Evolutionary conservation across 1,140 invertebrate genomes (phyloP), one percentile per base, ranked within the genome.

Genomic region (Probaryconus sp.): DNA sequence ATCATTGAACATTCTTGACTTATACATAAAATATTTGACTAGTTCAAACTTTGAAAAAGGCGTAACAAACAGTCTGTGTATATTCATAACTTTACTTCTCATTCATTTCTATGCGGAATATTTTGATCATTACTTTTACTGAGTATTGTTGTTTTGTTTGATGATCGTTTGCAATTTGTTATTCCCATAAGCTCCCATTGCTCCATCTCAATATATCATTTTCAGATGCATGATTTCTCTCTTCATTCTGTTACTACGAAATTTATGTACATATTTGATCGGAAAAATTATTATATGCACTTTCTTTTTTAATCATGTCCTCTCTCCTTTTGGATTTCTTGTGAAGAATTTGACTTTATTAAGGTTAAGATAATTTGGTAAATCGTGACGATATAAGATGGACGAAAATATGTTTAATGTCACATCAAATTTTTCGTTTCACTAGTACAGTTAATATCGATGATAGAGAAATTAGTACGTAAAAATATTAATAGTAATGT

Each of bases 41-140:
- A 79, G 64, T 42, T 73, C 50, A 78, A 63, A 53, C 75, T 72
- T 65, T 78, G 73, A 77, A 77, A n/a, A 80, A 79, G 51, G 73
- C 20, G 45, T 80, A 82, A 81, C 71, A 79, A 82, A 79, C 48
- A 72, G 47, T 76, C 40, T 78, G 76, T 75, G 16, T 45, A 51
- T 77, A 78, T 48, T 30, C 28, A 43, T 65, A 68, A 68, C 67
- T 35, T 37, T 58, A 64, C 50, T 65, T 7, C n/a, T 17, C 38
- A 42, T 53, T 71, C 61, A 67, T 58, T 53, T 33, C 26, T 65
- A 42, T 40, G 13, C 42, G 35, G 47, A 77, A 63, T 53, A 77
- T 75, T 76, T 81, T 77, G 74, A 82, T 81, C 74, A 71, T 77
- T 65, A 70, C 43, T 37, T 37, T 72, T 42, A 60, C 47, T 71